These are phyloP conservation scores for Fragum sueziense DNA, from an alignment of 2,888 invertebrate genomes.

Conservation along the genomic window DNA sequence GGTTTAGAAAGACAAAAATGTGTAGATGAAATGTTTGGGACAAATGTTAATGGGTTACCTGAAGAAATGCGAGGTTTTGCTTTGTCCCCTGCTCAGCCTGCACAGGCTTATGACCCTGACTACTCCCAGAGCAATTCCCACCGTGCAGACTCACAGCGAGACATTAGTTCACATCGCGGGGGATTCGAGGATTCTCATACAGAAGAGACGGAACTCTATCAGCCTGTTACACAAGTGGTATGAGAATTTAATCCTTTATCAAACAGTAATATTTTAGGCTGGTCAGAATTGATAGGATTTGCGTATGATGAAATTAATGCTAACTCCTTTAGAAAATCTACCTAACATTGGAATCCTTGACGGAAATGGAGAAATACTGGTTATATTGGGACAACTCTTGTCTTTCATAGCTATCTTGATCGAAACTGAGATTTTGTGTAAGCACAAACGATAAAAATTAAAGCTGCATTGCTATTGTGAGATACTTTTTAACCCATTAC, in stretches of 20 bases:
- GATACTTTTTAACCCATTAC: no score
- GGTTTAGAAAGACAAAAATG: slow-evolving; percentile 60
- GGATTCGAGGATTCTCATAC: slow-evolving; percentile 74
- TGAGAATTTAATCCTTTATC: slow-evolving; percentile 28
- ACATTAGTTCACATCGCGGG: slow-evolving; percentile 63
- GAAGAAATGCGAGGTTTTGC: slow-evolving; percentile 64
- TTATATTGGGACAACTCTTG: no score
- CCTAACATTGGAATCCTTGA: no score
- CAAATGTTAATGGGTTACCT: not conserved
- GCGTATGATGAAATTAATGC: not conserved
- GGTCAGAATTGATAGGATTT: not conserved
- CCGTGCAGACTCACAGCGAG: slow-evolving; percentile 19
- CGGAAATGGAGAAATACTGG: no score
- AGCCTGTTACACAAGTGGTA: slow-evolving; percentile 74
- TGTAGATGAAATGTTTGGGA: slow-evolving; percentile 41
- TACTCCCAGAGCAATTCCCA: slow-evolving; percentile 36
- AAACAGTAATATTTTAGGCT: not conserved
- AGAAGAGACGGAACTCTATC: slow-evolving; percentile 74
- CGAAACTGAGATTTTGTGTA: no score
- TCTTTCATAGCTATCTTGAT: no score
- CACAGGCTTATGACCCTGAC: slow-evolving; percentile 43
- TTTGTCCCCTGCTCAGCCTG: slow-evolving; percentile 65
- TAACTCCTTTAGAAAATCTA: no score
- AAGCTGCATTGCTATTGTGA: no score
- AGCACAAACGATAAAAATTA: no score